Evolutionary conservation across 1,140 invertebrate species (phyloP).

Genomic region (Drosophila chauvacae): DNA sequence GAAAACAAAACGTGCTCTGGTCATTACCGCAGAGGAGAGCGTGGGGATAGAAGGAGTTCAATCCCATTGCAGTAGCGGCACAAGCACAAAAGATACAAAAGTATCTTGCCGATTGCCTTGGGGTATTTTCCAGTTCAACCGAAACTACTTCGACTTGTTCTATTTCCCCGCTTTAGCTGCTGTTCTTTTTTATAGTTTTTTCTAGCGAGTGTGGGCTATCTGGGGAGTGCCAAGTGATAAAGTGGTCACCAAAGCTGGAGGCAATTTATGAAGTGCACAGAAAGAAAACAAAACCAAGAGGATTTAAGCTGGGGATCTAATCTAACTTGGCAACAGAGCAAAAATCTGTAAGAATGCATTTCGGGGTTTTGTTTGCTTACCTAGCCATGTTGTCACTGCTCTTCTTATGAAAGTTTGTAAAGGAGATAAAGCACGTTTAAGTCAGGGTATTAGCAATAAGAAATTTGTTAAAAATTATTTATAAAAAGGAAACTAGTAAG

Average conservation of each 20-base stretch:
- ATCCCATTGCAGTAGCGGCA: constrained; percentile 50
- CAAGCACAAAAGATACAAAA: constrained; percentile 72
- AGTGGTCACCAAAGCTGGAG: constrained; percentile 49
- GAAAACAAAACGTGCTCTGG: constrained; percentile 72
- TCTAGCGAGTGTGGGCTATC: constrained; percentile 24
- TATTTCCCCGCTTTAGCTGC: constrained; percentile 24
- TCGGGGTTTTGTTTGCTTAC: not conserved
- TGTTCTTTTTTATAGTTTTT: constrained; percentile 24
- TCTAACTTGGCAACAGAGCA: constrained; percentile 10
- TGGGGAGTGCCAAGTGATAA: constrained; percentile 48
- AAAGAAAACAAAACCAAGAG: constrained; percentile 17
- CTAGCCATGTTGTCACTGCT: not conserved
- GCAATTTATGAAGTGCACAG: constrained; percentile 50
- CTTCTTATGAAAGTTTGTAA: not conserved
- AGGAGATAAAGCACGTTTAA: not conserved
- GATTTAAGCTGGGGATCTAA: not conserved
- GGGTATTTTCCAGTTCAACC: constrained; percentile 64
- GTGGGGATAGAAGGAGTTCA: constrained; percentile 3
- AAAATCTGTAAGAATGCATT: constrained; percentile 4
- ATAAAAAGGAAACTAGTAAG: not conserved
- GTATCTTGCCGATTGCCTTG: constrained; percentile 75
- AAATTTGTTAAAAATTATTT: not conserved
- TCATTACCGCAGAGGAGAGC: constrained; percentile 66
- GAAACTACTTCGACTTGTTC: constrained; percentile 50
- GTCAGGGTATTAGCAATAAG: not conserved